Evolutionary conservation across 2,888 invertebrate genomes (phyloP).

Genomic region (Xylota segnis): DNA sequence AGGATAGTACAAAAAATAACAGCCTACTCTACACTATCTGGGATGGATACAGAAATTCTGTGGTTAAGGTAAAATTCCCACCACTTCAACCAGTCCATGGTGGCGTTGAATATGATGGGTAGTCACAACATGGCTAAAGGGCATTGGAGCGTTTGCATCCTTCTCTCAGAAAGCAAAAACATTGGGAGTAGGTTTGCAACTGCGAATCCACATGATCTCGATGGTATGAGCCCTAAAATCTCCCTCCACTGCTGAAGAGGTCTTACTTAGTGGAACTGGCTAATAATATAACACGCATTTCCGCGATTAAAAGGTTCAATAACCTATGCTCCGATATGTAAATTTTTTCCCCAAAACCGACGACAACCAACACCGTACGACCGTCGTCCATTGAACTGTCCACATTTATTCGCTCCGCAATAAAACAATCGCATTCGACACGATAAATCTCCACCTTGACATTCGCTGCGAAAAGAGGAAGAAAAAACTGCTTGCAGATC

Average conservation of each 20-base stretch:
- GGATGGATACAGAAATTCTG: no score
- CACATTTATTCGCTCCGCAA: constrained; percentile 12
- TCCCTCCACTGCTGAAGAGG: no score
- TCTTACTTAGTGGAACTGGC: no score
- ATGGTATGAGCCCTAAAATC: no score
- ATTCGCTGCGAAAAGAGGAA: constrained; percentile 4
- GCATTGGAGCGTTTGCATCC: neutral
- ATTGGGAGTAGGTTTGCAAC: no score
- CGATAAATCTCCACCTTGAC: constrained; percentile 61
- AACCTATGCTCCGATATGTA: constrained; percentile 31
- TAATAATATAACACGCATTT: neutral
- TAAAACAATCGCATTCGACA: constrained; percentile 49
- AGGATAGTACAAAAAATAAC: constrained; percentile 6
- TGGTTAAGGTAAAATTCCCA: no score
- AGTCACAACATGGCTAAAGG: neutral
- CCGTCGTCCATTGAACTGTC: constrained; percentile 58
- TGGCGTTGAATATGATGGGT: no score
- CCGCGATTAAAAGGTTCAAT: neutral
- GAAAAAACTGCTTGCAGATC: constrained; percentile 10
- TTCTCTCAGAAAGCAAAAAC: no score
- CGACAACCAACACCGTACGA: constrained; percentile 4
- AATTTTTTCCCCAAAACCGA: constrained; percentile 24
- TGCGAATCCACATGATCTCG: no score
- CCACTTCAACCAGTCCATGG: no score
- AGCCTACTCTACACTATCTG: neutral